A percentile compares a stretch with the other conserved stretches of the same genome.
Conservation (phyloP, 2,888 invertebrate genomes). For the Noctua pronuba region DNA sequence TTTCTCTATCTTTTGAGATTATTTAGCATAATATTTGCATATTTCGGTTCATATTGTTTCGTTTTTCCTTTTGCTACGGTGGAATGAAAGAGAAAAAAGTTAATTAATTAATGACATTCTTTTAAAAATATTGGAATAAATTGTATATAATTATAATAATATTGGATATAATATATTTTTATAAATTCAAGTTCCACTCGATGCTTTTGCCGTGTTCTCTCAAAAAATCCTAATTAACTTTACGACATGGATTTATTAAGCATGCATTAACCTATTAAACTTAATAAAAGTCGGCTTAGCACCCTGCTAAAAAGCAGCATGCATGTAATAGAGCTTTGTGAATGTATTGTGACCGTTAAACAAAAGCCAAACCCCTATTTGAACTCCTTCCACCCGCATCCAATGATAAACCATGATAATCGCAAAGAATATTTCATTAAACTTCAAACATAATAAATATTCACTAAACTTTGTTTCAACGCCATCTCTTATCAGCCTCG, state of each 20-base stretch:
- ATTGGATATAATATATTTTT: background rate
- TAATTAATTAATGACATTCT: constrained; percentile 5
- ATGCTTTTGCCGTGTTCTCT: background rate
- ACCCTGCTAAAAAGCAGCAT: background rate
- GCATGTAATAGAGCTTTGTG: background rate
- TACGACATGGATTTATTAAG: background rate
- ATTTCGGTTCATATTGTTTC: constrained; percentile 15
- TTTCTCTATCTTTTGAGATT: constrained; percentile 43
- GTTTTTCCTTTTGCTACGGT: background rate
- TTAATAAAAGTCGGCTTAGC: background rate
- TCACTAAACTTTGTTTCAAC: constrained; percentile 45
- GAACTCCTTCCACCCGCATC: background rate
- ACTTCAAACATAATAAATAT: constrained; percentile 30
- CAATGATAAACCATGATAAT: constrained; percentile 20
- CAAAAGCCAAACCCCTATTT: constrained; percentile 1
- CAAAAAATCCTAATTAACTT: background rate
- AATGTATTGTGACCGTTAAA: background rate
- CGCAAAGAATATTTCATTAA: constrained; percentile 18
- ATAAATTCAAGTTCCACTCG: background rate
- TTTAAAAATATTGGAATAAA: background rate
- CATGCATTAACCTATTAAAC: background rate
- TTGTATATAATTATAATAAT: background rate
- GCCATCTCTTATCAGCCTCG: constrained; percentile 71
- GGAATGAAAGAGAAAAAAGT: background rate
- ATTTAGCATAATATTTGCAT: constrained; percentile 57